A percentile compares a stretch with the other conserved stretches of the same genome.
Conservation (phyloP, 1,140 invertebrate genomes). For the Brevipalpus yothersi region DNA sequence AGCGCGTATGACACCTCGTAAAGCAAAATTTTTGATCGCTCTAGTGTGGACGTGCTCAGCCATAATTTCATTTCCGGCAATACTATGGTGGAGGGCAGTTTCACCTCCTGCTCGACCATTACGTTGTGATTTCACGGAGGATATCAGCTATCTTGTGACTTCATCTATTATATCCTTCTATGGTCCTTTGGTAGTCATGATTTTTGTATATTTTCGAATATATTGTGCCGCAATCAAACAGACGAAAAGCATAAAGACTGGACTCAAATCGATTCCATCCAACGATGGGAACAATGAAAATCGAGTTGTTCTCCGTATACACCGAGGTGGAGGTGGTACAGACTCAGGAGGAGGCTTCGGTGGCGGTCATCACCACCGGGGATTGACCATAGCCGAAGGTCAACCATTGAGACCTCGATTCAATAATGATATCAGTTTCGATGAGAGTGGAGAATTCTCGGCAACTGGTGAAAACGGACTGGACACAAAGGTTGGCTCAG, state of each 20-base stretch:
- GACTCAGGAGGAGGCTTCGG: neutral
- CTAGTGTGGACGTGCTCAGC: conserved; percentile 77
- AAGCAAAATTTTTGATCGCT: conserved; percentile 53
- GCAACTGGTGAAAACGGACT: neutral
- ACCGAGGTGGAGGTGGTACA: conserved; percentile 31
- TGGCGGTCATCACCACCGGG: neutral
- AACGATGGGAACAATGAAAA: neutral
- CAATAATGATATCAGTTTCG: neutral
- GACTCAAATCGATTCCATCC: conserved; percentile 30
- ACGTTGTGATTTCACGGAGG: conserved; percentile 68
- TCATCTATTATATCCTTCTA: conserved; percentile 94
- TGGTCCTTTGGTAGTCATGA: conserved; percentile 86
- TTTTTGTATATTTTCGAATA: conserved; percentile 86
- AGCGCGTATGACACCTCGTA: conserved; percentile 54
- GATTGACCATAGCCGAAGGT: neutral
- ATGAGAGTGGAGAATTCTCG: neutral
- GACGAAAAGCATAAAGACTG: conserved; percentile 50
- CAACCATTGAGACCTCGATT: neutral
- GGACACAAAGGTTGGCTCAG: neutral
- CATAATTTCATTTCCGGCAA: conserved; percentile 82
- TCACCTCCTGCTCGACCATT: conserved; percentile 18
- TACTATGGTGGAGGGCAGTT: conserved; percentile 71
- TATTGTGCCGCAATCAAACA: conserved; percentile 81
- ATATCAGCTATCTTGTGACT: conserved; percentile 69
- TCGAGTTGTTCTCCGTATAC: conserved; percentile 45